phyloP scores from a whole-genome alignment of 2,888 invertebrate genomes.

The Cryptophagus acutangulus region DNA sequence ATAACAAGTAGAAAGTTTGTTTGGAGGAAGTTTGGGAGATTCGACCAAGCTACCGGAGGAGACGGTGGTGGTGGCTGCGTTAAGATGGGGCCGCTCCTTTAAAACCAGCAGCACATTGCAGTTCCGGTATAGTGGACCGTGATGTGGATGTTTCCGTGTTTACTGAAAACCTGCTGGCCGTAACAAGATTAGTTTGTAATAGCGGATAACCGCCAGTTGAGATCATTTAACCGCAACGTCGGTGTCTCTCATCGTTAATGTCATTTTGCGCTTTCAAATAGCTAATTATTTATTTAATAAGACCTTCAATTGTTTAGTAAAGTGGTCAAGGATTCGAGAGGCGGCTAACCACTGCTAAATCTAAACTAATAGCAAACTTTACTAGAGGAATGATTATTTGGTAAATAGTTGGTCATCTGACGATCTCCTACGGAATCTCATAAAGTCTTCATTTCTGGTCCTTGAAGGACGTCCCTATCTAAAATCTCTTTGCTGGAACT shows the following conservation, averaged over 20 bases:
- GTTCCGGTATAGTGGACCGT: constrained; percentile 34
- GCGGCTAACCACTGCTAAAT: no score
- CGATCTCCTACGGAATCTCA: no score
- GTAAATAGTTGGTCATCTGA: no score
- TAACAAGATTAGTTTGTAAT: constrained; percentile 45
- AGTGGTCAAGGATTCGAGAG: background rate
- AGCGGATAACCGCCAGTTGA: constrained; percentile 43
- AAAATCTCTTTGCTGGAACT: background rate
- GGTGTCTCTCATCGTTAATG: constrained; percentile 34
- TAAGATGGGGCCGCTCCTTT: background rate
- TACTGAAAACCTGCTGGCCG: constrained; percentile 39
- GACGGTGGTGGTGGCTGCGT: background rate
- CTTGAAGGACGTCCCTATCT: background rate
- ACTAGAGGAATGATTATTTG: no score
- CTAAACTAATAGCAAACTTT: no score
- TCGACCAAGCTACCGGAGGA: background rate
- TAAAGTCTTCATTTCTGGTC: no score
- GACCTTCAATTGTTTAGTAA: no score
- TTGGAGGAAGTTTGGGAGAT: constrained; percentile 10
- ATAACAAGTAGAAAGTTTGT: constrained; percentile 43
- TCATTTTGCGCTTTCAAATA: no score
- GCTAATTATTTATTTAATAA: no score
- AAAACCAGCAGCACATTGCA: constrained; percentile 19
- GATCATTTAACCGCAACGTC: constrained; percentile 42
- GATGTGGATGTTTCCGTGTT: constrained; percentile 41